Evolutionary conservation across 2,888 invertebrate genomes (phyloP), one percentile per base, ranked within the genome.

Genomic region (Argyresthia goedartella): DNA sequence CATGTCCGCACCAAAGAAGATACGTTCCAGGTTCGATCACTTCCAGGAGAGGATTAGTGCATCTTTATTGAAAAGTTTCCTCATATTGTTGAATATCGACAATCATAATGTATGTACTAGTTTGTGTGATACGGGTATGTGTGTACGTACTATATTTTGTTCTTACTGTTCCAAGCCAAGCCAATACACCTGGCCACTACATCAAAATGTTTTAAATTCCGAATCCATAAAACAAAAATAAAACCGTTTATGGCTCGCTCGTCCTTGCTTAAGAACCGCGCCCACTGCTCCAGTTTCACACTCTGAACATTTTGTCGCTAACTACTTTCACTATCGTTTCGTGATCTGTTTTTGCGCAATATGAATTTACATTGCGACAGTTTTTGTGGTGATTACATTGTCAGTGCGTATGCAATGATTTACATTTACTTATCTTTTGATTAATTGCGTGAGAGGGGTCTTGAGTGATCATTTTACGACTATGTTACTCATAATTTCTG

Each of bases 191-290:
- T 25, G 6, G 25, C 39, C 39, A 39, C 39, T n/a, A n/a, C 39
- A 39, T 39, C n/a, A 3, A 9, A 39, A 39, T 39, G 6, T 25
- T 25, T 25, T 25, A 39, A 39, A n/a, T 39, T 39, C n/a, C 39
- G 39, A 11, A 39, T 39, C n/a, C 4, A 39, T 39, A 39, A 39
- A 39, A 39, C n/a, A 39, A 39, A 39, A 39, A 39, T 39, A 39
- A 39, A 25, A 25, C 25, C 25, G 25, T 25, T 25, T 25, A 25
- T 39, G 9, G 8, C n/a, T 3, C 39, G 39, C 39, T 25, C 39
- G 85, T 82, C 84, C 85, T 84, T 84, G 82, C 76, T 76, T 77
- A 65, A 60, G 59, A 58, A 60, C 52, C 72, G 75, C 76, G 77
- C 76, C 70, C 74, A 69, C 72, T 60, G 81, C 73, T 79, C 79